A percentile compares a stretch with the other conserved stretches of the same genome.
Conservation (phyloP, 2,797 vertebrate species). For the Anisognathus igniventris region DNA sequence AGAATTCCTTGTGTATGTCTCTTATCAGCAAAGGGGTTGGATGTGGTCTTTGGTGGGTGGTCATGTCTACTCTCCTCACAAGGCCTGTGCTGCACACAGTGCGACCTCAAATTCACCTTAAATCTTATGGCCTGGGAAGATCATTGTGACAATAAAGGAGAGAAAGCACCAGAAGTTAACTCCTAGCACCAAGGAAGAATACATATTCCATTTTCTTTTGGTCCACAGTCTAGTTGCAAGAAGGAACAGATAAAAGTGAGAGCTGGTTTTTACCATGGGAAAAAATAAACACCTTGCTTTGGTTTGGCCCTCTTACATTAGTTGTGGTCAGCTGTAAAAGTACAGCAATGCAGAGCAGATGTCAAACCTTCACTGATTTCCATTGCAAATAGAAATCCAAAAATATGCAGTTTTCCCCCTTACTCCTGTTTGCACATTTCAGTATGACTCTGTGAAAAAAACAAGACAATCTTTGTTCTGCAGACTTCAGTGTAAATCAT, state of each 20-base stretch:
- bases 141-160: background rate
- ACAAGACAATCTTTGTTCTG: conserved; percentile 8
- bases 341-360: background rate
- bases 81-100: background rate
- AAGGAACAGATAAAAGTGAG: background rate
- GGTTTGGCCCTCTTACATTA: background rate
- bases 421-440: background rate
- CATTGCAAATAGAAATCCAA: background rate
- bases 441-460: background rate
- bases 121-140: background rate
- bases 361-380: background rate
- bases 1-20: background rate
- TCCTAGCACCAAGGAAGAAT: background rate
- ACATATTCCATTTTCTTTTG: background rate
- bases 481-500: conserved; percentile 8
- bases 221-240: background rate
- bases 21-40: background rate
- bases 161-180: background rate
- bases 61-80: background rate
- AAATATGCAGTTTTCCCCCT: background rate
- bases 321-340: background rate
- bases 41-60: background rate
- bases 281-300: background rate
- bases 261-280: background rate
- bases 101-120: background rate